Percentiles rank a stretch among this genome's conserved stretches.
Evolutionary conservation across 30 jellyfish, hydroid and myxozoan genomes (phyloP).

Genomic region (Rhopilema esculentum): DNA sequence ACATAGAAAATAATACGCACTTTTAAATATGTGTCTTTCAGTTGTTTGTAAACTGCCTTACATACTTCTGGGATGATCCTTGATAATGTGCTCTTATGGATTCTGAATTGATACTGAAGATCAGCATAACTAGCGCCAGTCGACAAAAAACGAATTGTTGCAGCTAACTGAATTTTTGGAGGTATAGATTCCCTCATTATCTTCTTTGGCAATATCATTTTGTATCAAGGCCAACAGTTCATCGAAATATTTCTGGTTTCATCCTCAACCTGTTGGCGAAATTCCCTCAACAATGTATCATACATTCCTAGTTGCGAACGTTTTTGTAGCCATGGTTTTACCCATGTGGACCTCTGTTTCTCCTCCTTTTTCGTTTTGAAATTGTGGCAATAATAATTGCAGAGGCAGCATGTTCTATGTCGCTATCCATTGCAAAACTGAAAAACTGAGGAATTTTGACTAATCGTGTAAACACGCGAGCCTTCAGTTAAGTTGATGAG

Average conservation of each 20-base stretch:
- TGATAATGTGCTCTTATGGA: too few relatives aligned
- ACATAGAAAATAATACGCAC: too few relatives aligned
- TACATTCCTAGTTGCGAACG: background rate
- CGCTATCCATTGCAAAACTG: background rate
- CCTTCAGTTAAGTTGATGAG: too few relatives aligned
- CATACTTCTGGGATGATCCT: too few relatives aligned
- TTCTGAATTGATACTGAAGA: constrained; percentile 16
- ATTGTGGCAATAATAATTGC: constrained; percentile 1
- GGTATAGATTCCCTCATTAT: constrained; percentile 17
- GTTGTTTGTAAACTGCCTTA: too few relatives aligned
- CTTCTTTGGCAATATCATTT: background rate
- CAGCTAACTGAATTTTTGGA: constrained; percentile 14
- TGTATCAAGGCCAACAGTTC: too few relatives aligned
- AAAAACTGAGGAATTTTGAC: too few relatives aligned
- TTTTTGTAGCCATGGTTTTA: background rate
- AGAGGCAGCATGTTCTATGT: background rate
- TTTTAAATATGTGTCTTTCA: too few relatives aligned
- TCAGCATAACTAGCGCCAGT: constrained; percentile 13
- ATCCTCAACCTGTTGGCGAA: constrained; percentile 6
- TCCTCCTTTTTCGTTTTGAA: background rate
- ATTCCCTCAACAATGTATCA: background rate
- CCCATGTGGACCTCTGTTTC: background rate
- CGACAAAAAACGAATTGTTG: constrained; percentile 25
- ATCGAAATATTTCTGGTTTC: constrained; percentile 7
- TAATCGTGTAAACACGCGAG: too few relatives aligned